These are phyloP conservation scores for Drosophila kepulauana DNA, from an alignment of 1,140 invertebrate species.

Conservation along the genomic window DNA sequence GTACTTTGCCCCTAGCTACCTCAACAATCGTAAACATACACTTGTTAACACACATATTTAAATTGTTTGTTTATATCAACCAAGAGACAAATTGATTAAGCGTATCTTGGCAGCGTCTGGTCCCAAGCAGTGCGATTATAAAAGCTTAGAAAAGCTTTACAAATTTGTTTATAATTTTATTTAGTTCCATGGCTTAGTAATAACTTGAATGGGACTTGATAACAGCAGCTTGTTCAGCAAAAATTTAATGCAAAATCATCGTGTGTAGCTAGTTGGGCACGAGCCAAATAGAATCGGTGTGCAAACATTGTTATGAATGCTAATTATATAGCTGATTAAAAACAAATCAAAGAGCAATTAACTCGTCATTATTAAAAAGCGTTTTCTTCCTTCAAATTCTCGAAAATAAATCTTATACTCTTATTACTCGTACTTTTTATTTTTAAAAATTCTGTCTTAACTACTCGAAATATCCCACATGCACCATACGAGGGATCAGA, in stretches of 20 bases:
- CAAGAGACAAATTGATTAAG: neutral
- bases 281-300: neutral
- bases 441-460: neutral
- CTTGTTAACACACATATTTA: neutral
- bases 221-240: neutral
- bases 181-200: neutral
- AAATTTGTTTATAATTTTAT: neutral
- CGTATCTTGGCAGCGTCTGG: neutral
- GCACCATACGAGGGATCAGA: slow-evolving; percentile 43
- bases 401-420: too few relatives aligned
- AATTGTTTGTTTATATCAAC: neutral
- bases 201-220: neutral
- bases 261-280: neutral
- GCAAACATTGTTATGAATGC: neutral
- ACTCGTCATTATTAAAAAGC: too few relatives aligned
- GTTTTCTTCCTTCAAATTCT: too few relatives aligned
- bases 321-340: neutral
- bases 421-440: slow-evolving; percentile 3
- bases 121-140: neutral
- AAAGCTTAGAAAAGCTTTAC: neutral
- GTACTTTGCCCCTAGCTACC: neutral
- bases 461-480: slow-evolving; percentile 59
- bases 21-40: neutral
- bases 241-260: neutral
- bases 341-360: neutral